Conservation (phyloP, 2,113 vertebrate genomes). For the Ammospiza nelsoni region DNA sequence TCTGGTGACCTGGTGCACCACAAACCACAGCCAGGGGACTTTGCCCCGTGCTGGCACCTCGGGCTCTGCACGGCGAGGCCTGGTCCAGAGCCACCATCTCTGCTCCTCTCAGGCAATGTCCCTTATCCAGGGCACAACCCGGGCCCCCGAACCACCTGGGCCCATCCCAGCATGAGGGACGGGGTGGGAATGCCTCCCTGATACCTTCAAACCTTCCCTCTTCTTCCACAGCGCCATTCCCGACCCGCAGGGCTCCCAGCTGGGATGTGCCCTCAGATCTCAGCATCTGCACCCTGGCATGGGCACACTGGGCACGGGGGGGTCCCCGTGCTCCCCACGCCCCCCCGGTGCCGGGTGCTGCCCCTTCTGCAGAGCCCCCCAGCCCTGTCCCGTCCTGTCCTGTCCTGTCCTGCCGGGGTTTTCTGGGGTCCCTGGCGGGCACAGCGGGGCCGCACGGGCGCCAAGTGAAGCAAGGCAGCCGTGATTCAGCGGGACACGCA, state of each 20-base stretch:
- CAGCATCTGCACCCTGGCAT: fast-evolving
- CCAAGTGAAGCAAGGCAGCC: not conserved
- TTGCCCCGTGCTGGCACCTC: not conserved
- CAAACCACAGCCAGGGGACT: not conserved
- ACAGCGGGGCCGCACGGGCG: not conserved
- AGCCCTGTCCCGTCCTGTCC: no score
- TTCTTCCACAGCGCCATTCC: fast-evolving
- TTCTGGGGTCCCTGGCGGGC: not conserved
- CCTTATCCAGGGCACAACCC: fast-evolving
- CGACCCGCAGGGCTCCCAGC: fast-evolving
- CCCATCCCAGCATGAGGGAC: fast-evolving
- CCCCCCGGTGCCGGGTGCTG: not conserved
- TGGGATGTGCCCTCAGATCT: no score
- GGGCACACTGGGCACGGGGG: fast-evolving
- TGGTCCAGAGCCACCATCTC: not conserved
- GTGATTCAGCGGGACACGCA: conserved; percentile 30
- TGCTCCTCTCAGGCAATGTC: fast-evolving
- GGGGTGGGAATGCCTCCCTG: not conserved
- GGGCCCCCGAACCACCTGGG: not conserved
- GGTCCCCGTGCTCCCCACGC: not conserved
- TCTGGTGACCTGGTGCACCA: not conserved
- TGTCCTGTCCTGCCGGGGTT: not conserved
- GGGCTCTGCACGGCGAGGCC: fast-evolving
- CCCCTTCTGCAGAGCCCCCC: not conserved
- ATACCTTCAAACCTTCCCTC: not conserved